phyloP scores from a whole-genome alignment of 2,113 vertebrate species.

The Corythornis vintsioides region DNA sequence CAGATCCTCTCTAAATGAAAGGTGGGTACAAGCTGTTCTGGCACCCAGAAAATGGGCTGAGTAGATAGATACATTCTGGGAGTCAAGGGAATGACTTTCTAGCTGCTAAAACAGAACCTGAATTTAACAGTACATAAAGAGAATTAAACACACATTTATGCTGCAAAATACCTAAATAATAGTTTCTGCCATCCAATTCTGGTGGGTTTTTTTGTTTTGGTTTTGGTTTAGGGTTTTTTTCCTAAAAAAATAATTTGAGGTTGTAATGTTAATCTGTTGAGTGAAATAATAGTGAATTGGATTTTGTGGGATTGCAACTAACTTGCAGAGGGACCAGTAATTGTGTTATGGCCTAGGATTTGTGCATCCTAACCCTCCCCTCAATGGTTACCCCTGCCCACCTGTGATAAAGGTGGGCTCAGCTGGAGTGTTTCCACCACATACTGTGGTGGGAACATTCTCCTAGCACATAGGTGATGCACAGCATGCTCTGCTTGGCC shows the following conservation, averaged over 20 bases:
- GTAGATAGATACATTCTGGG: neutral
- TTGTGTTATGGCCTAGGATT: neutral
- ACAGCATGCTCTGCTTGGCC: neutral
- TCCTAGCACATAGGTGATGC: neutral
- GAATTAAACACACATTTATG: neutral
- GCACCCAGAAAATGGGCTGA: neutral
- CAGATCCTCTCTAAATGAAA: neutral
- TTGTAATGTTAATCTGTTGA: neutral
- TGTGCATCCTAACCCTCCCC: neutral
- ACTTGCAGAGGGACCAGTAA: neutral
- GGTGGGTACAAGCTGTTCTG: neutral
- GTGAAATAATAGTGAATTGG: neutral
- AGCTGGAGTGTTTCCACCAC: neutral
- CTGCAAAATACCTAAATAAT: neutral
- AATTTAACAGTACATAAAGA: neutral
- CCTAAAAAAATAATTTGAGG: neutral
- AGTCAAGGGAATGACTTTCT: neutral
- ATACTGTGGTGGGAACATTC: fast-evolving
- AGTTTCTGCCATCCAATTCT: neutral
- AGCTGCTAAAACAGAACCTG: neutral
- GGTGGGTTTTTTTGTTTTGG: too few species aligned
- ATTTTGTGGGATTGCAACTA: neutral
- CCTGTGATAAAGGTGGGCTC: neutral
- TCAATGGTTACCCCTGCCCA: neutral
- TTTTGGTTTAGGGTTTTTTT: too few species aligned